A percentile compares a stretch with the other conserved stretches of the same genome.
Conservation (phyloP, 1,140 invertebrate genomes). For the Tetragnatha versicolor region DNA sequence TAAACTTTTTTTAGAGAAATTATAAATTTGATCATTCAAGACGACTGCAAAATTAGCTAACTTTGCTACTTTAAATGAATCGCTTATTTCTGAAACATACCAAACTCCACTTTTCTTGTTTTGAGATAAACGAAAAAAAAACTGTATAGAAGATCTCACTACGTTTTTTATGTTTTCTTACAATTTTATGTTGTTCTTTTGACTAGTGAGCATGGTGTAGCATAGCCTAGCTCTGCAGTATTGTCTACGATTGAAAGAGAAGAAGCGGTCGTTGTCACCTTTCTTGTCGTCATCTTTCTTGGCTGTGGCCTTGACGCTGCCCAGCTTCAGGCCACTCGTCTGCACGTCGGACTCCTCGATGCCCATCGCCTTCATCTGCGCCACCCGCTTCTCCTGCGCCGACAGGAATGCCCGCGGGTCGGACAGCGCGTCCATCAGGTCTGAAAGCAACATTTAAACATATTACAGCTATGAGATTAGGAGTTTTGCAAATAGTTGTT, state of each 20-base stretch:
- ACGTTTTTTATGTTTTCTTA: neutral
- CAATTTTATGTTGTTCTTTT: neutral
- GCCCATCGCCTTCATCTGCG: conserved; percentile 93
- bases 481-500: too few relatives aligned
- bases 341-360: conserved; percentile 82
- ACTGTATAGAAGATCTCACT: too few relatives aligned
- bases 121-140: too few relatives aligned
- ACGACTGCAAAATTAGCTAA: too few relatives aligned
- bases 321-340: conserved; percentile 63
- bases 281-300: conserved; percentile 56
- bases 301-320: conserved; percentile 5
- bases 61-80: too few relatives aligned
- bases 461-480: too few relatives aligned
- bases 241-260: neutral
- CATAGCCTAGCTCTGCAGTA: neutral
- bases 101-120: too few relatives aligned
- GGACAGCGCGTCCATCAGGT: conserved; percentile 96
- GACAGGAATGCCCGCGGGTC: conserved; percentile 93
- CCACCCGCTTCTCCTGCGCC: conserved; percentile 84
- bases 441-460: conserved; percentile 69
- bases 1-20: too few relatives aligned
- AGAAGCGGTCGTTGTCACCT: conserved; percentile 1
- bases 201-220: too few relatives aligned
- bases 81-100: too few relatives aligned
- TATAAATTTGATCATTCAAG: too few relatives aligned